Evolutionary conservation across 2,888 invertebrate genomes (phyloP), one percentile per base, ranked within the genome.

Genomic region (Gasteruption jaculator): DNA sequence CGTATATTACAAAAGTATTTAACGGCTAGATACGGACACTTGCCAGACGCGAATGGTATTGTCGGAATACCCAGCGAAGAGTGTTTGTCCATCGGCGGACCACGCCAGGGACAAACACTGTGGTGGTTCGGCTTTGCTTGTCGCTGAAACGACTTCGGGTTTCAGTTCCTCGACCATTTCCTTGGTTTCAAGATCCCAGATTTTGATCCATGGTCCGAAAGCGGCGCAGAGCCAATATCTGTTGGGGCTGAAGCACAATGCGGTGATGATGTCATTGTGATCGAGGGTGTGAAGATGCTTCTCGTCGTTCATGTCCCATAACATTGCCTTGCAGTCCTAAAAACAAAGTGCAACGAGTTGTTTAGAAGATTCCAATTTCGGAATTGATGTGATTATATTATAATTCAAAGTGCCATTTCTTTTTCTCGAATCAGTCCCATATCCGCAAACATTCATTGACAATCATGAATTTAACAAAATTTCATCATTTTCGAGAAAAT

Each of bases 161-260:
- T 87, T 85, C 54, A 99, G 81, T 74, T 99, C 97, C 73, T 99
- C 97, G 55, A 99, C 96, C 82, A 96, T 92, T 72, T 94, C 92
- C 80, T 99, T 99, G 76, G 92, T 94, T 77, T 99, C 97, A 74
- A 99, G 80, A 79, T 99, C 97, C 97, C 97, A 99, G 71, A 99
- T 97, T 77, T 95, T 96, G 72, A 99, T 96, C 59, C 89, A 88
- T 51, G 95, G 91, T 60, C 97, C 97, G 64, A 91, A 96, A 15
- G 99, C 99, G 66, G 96, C 99, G 73, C 99, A 99, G 53, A 99
- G 81, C 99, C 99, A 99, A 71, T 99, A 99, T 68, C 96, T 85
- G 78, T 99, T 99, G 50, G 99, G 99, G 51, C 95, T 95, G 86
- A 99, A 99, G 82, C 94, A 93, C 61, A 99, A 77, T 4, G 97